Conservation (phyloP, 64 coral and sea anemone genomes). For the Catalaphyllia jardinei region DNA sequence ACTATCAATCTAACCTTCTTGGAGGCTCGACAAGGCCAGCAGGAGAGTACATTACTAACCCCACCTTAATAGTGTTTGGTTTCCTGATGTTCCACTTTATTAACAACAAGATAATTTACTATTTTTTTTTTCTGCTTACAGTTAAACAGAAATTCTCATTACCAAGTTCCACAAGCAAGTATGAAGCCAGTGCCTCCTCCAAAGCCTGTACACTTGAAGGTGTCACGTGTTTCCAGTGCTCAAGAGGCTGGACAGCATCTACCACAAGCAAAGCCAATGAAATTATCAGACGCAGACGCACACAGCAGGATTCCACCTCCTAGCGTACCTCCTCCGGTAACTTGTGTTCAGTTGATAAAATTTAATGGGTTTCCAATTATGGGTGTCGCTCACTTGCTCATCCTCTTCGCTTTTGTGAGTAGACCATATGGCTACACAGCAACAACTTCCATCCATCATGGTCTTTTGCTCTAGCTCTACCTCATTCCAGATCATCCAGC, state of each 20-base stretch:
- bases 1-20: too few relatives aligned
- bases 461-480: too few relatives aligned
- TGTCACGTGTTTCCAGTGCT: constrained; percentile 53
- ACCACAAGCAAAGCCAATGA: background rate
- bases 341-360: background rate
- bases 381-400: too few relatives aligned
- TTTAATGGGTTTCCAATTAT: too few relatives aligned
- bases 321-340: constrained; percentile 64
- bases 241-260: background rate
- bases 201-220: constrained; percentile 82
- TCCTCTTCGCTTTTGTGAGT: too few relatives aligned
- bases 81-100: background rate
- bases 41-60: too few relatives aligned
- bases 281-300: constrained; percentile 10
- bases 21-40: too few relatives aligned
- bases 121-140: background rate
- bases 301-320: constrained; percentile 39
- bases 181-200: constrained; percentile 79
- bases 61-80: too few relatives aligned
- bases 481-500: too few relatives aligned
- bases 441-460: too few relatives aligned
- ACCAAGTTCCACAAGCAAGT: constrained; percentile 70
- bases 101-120: too few relatives aligned
- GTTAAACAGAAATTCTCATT: constrained; percentile 63
- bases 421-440: too few relatives aligned